phyloP scores from a whole-genome alignment of 35 echinoderm and acorn worm species.

The Eucidaris tribuloides region DNA sequence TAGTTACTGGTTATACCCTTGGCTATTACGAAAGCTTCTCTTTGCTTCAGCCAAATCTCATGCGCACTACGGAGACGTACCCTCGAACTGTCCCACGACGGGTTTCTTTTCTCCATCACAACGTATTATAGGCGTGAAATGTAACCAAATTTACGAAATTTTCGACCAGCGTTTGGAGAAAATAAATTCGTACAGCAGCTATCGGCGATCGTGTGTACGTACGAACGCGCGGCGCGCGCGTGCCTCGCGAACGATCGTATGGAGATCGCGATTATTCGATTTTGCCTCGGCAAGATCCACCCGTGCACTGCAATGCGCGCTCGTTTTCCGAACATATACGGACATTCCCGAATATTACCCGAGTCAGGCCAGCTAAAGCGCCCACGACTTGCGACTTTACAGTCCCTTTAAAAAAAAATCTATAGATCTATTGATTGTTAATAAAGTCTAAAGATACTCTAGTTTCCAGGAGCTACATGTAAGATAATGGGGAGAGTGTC shows the following conservation, averaged over 20 bases:
- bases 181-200: neutral
- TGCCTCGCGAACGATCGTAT: neutral
- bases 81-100: neutral
- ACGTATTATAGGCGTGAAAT: neutral
- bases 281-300: too few relatives aligned
- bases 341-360: neutral
- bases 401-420: too few relatives aligned
- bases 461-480: too few relatives aligned
- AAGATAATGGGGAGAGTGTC: too few relatives aligned
- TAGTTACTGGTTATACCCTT: neutral
- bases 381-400: neutral
- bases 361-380: neutral
- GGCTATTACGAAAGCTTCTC: neutral
- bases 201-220: neutral
- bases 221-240: neutral
- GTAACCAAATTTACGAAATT: neutral
- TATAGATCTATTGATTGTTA: too few relatives aligned
- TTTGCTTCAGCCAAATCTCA: neutral
- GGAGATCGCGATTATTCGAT: neutral
- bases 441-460: too few relatives aligned
- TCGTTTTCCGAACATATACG: neutral
- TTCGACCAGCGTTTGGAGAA: neutral
- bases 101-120: neutral
- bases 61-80: neutral
- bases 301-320: neutral